These are phyloP conservation scores for Teleogryllus occipitalis DNA, from an alignment of 1,140 invertebrate genomes.

Conservation along the genomic window DNA sequence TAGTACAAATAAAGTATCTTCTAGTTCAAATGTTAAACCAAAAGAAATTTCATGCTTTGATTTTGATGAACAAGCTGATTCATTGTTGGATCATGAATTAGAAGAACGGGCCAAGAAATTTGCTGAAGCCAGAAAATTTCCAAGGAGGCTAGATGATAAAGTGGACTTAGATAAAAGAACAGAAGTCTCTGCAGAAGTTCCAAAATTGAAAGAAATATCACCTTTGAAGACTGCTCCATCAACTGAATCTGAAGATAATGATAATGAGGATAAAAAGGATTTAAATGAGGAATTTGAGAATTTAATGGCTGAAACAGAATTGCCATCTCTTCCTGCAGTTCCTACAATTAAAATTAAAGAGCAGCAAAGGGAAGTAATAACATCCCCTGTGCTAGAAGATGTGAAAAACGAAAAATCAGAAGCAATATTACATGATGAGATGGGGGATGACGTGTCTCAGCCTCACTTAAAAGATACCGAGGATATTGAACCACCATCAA, in stretches of 20 bases:
- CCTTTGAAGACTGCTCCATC: neutral
- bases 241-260: slow-evolving; percentile 8
- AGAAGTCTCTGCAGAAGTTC: neutral
- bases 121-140: slow-evolving; percentile 37
- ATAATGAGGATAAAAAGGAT: slow-evolving; percentile 23
- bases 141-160: slow-evolving; percentile 32
- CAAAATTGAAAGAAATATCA: neutral
- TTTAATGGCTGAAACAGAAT: slow-evolving; percentile 44
- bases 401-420: slow-evolving; percentile 19
- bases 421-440: too few species aligned
- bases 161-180: slow-evolving; percentile 10
- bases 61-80: slow-evolving; percentile 46
- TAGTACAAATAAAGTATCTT: slow-evolving; percentile 8
- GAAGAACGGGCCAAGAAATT: slow-evolving; percentile 20
- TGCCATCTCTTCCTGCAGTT: slow-evolving; percentile 41
- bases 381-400: slow-evolving; percentile 23
- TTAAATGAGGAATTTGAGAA: slow-evolving; percentile 39
- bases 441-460: too few species aligned
- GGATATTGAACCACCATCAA: too few species aligned
- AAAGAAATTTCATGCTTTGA: slow-evolving; percentile 37
- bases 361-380: slow-evolving; percentile 31
- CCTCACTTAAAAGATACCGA: too few species aligned
- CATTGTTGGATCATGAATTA: slow-evolving; percentile 17
- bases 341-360: slow-evolving; percentile 29
- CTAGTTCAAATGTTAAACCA: slow-evolving; percentile 20